A percentile compares a stretch with the other conserved stretches of the same genome.
Conservation (phyloP, 2,113 vertebrate species). For the Clarias magur region DNA sequence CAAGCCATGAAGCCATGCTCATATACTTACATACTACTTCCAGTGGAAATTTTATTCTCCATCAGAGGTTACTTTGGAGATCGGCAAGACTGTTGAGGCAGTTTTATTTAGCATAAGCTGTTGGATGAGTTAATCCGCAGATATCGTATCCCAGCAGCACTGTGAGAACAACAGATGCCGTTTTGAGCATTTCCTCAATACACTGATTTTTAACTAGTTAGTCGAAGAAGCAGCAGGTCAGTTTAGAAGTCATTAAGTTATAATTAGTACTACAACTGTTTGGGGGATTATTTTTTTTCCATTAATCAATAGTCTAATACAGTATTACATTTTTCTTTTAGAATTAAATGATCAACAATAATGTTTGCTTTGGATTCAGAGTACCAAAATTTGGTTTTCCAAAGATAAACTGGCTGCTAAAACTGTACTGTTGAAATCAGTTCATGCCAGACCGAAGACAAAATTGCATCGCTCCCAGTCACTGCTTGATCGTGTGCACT, state of each 20-base stretch:
- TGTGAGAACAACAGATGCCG: constrained; percentile 19
- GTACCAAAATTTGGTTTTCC: constrained; percentile 36
- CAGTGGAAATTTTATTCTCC: constrained; percentile 1
- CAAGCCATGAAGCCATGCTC: constrained; percentile 38
- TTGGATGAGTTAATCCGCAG: constrained; percentile 1
- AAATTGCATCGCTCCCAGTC: background rate
- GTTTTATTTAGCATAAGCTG: constrained; percentile 13
- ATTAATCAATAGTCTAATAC: constrained; percentile 11
- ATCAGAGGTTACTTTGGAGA: constrained; percentile 26
- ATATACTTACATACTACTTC: constrained; percentile 13
- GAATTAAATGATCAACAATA: constrained; percentile 3
- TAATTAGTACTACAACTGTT: background rate
- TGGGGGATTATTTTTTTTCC: background rate
- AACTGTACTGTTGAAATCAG: background rate
- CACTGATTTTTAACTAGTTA: constrained; percentile 17
- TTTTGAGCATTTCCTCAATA: constrained; percentile 29
- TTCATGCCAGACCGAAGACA: background rate
- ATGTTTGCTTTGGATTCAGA: constrained; percentile 4
- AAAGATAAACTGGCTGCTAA: constrained; percentile 43
- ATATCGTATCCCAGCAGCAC: constrained; percentile 35
- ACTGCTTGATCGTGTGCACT: constrained; percentile 3
- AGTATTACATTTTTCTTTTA: background rate
- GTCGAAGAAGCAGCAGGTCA: constrained; percentile 11
- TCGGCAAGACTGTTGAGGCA: background rate
- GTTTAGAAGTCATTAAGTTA: background rate